Percentiles rank a stretch among this genome's conserved stretches.
Conservation (phyloP, 37 sponge, comb jelly and placozoan genomes). For the Petrosia ficiformis region DNA sequence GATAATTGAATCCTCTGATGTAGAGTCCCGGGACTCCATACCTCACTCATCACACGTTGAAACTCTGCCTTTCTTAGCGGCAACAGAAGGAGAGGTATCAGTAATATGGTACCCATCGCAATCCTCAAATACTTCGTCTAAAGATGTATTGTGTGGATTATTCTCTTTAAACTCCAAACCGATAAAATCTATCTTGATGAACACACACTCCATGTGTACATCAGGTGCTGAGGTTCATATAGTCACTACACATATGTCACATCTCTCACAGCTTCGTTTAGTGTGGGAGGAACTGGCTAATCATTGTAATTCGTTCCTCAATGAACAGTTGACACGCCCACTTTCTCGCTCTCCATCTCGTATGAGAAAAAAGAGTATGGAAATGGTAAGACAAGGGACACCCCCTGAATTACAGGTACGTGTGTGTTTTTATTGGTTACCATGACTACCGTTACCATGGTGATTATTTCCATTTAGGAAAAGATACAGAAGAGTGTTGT, state of each 20-base stretch:
- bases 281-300: constrained; percentile 31
- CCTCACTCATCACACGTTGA: background rate
- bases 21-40: too few relatives aligned
- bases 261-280: background rate
- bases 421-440: background rate
- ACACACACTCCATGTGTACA: too few relatives aligned
- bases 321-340: constrained; percentile 2
- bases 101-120: constrained; percentile 46
- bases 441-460: too few relatives aligned
- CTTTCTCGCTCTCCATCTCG: constrained; percentile 44
- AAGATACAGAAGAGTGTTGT: too few relatives aligned
- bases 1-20: background rate
- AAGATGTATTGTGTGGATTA: too few relatives aligned
- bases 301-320: background rate
- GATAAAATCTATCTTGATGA: too few relatives aligned
- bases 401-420: constrained; percentile 13
- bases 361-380: constrained; percentile 15
- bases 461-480: too few relatives aligned
- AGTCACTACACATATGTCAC: too few relatives aligned
- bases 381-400: background rate
- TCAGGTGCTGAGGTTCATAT: too few relatives aligned
- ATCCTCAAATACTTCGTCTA: too few relatives aligned
- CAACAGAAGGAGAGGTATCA: constrained; percentile 32
- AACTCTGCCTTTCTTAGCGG: constrained; percentile 14
- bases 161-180: too few relatives aligned